phyloP scores from a whole-genome alignment of 2,888 invertebrate genomes.

The Ophonus ardosiacus region DNA sequence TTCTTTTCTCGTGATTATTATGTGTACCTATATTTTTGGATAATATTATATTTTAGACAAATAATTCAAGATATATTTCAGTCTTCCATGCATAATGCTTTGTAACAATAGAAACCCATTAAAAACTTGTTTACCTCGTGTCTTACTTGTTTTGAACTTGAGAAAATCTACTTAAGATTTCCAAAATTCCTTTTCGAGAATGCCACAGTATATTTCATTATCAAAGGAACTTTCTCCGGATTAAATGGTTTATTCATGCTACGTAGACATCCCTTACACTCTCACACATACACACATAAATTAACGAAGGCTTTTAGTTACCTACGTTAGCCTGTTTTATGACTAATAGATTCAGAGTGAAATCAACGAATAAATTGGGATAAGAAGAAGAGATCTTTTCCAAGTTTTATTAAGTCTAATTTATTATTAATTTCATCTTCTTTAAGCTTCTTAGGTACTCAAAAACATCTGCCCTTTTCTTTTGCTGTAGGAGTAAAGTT shows the following conservation, averaged over 20 bases:
- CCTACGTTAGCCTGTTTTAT: neutral
- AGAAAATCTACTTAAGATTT: neutral
- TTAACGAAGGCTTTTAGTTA: neutral
- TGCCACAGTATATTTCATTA: neutral
- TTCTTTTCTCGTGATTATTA: too few relatives aligned
- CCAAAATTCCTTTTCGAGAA: neutral
- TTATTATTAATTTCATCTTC: neutral
- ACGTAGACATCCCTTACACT: neutral
- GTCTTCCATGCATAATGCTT: neutral
- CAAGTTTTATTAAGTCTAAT: too few relatives aligned
- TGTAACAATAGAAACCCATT: neutral
- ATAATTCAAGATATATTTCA: neutral
- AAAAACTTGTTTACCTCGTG: neutral
- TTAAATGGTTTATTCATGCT: constrained; percentile 1
- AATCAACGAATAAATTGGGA: neutral
- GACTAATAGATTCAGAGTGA: neutral
- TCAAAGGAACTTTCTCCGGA: neutral
- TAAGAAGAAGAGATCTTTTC: neutral
- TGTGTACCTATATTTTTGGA: too few relatives aligned
- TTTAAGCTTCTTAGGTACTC: neutral
- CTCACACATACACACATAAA: neutral
- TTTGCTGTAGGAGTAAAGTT: neutral
- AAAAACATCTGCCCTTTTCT: neutral
- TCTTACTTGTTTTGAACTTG: too few relatives aligned
- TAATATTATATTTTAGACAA: too few relatives aligned